phyloP scores from a whole-genome alignment of 2,888 invertebrate species.

The Artemia sinica region DNA sequence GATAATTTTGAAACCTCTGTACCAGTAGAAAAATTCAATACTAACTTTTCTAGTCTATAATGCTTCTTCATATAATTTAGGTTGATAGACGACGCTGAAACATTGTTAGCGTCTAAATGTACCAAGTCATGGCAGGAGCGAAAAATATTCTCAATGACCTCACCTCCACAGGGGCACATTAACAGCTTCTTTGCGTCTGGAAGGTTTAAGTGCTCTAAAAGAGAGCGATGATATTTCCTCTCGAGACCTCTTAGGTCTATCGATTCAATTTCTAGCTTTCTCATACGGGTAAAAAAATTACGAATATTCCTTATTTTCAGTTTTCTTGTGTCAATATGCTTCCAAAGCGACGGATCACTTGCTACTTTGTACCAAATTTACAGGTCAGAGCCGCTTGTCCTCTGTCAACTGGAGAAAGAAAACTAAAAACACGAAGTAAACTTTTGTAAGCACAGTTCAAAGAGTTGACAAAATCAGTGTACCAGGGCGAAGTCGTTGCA shows the following conservation, averaged over 20 bases:
- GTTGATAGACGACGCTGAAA: neutral
- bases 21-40: neutral
- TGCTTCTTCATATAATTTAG: conserved; percentile 7
- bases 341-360: neutral
- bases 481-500: neutral
- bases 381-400: neutral
- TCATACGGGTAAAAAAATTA: neutral
- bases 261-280: conserved; percentile 10
- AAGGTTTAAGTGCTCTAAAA: neutral
- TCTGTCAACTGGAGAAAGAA: neutral
- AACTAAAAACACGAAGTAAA: neutral
- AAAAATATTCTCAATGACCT: neutral
- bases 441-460: neutral
- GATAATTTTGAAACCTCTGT: neutral
- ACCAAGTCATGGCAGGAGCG: neutral
- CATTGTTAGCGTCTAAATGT: neutral
- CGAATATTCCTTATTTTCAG: conserved; percentile 4
- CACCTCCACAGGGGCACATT: neutral
- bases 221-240: neutral
- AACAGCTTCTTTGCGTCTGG: neutral
- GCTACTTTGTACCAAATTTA: neutral
- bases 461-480: neutral
- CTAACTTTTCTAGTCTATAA: neutral
- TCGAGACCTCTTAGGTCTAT: conserved; percentile 13
- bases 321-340: neutral